Evolutionary conservation across 1,140 invertebrate genomes (phyloP), one percentile per base, ranked within the genome.

Genomic region (fruit fly (Drosophila melanogaster)): DNA sequence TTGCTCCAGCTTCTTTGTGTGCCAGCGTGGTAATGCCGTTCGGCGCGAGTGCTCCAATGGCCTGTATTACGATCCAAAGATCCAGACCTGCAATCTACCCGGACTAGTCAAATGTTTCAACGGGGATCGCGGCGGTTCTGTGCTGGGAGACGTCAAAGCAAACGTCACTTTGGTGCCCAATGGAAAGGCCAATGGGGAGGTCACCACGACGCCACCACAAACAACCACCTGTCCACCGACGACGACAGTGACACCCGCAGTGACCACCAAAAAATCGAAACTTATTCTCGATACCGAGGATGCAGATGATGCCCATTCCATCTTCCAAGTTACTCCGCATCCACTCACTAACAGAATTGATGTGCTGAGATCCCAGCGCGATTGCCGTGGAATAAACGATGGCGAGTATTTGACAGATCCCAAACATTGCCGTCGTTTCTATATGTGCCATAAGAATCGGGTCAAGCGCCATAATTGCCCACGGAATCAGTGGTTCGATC

Each of bases 1-100:
- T 35, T 83, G 80, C 38, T 79, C 80, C 17, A 62, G 80, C 43
- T 83, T 75, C 37, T 79, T 71, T 51, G 53, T 83, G 3, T 83
- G 80, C 50, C 56, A 75, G n/a, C 75, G 80, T 5, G 80, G 80
- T 8, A 46, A 61, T 17, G 70, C 79, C 8, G 38, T 83, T 1
- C 46, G 79, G 15, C 64, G 65, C 35, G 69, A 83, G 22, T 83
- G 80, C 30, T 37, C 37, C 4, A 57, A 54, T 30, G 79, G 79
- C 8, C 64, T 83, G 1, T 66, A 15, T 19, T 83, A 78, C 24
- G 79, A 83, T 26, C 62, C 69, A 2, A 65, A 44, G 15, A 56
- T 70, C 3, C 79, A 81, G 15, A 37, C 41, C 1, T 83, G 79
- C 38, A 81, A 81, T 44, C 62, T 83, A 4, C 69, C 74, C 8